Base-by-base conservation (phyloP, 1,140 invertebrate genomes). In the Drosophila oshimai region DNA sequence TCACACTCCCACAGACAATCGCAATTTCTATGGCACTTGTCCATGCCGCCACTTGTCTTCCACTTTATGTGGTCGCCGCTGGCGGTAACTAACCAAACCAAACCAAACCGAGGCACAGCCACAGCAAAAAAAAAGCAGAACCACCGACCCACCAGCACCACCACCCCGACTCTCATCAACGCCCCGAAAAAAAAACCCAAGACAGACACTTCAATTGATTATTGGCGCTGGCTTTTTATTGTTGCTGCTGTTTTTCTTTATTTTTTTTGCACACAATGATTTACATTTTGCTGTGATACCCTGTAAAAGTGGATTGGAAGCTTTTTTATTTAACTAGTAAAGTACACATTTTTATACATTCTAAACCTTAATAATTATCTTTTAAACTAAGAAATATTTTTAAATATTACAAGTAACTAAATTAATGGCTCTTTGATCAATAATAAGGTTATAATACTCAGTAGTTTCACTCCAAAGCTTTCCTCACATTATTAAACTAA, bases 191-290 rank as follows among this genome's bases (percentile, higher is more conserved):
- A 55, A 36, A 22, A 37, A 42, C 18, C 53, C 18, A 73, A 74
- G 51, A 83, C 84, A 87, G 83, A 77, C 79, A 87, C 84, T 84
- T 74, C 74, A 84, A 78, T 87, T 88, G 83, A 88, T 78, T 87
- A 84, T 86, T 78, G 83, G 67, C 57, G 57, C 51, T 54, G 69
- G 34, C 41, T 57, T 49, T 70, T 46, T 58, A 22, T 62, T 73
- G 20, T 34, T 73, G 46, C 42, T 42, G 49, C 44, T 67, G 45
- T 7, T 49, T 31, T 17, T 18, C 2, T 33, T 57, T 4, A 13
- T 26, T 72, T 58, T 58, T 51, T 86, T 68, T 46, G 61, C 72
- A 60, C 57, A 75, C 29, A 57, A 80, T 86, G 65, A 84, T 84
- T 86, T 84, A 86, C 79, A 86, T 86, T 86, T 83, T 74, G 34